Conservation (phyloP, 2,113 vertebrate genomes). For the Rhodinocichla rosea region DNA sequence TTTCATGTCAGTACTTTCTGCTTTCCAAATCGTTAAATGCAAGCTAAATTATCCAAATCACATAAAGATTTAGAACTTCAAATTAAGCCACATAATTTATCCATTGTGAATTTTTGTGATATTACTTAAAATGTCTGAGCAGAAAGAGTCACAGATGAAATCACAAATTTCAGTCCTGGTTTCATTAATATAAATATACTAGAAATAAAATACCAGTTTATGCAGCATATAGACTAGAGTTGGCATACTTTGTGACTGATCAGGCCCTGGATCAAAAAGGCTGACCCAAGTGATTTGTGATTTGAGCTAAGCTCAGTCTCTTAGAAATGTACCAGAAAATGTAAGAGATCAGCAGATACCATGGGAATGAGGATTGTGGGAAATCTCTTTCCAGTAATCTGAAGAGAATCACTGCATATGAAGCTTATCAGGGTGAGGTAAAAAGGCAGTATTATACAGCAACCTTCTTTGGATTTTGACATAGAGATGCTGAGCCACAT, state of each 20-base stretch:
- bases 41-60: background rate
- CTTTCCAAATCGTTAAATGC: constrained; percentile 25
- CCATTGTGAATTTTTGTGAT: background rate
- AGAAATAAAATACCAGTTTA: background rate
- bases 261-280: background rate
- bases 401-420: background rate
- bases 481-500: background rate
- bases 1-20: background rate
- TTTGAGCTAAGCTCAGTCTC: background rate
- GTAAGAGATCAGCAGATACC: background rate
- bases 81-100: background rate
- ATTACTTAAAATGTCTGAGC: background rate
- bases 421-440: background rate
- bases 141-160: background rate
- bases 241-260: background rate
- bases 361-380: background rate
- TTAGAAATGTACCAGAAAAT: background rate
- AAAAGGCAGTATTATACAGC: background rate
- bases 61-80: background rate
- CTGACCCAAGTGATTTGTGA: background rate
- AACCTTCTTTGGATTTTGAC: background rate
- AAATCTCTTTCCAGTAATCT: background rate
- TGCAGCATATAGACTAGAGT: background rate
- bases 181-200: background rate
- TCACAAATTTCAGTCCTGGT: background rate